These are phyloP conservation scores for Lasioglossum vierecki DNA, from an alignment of 2,888 invertebrate genomes.

Conservation along the genomic window DNA sequence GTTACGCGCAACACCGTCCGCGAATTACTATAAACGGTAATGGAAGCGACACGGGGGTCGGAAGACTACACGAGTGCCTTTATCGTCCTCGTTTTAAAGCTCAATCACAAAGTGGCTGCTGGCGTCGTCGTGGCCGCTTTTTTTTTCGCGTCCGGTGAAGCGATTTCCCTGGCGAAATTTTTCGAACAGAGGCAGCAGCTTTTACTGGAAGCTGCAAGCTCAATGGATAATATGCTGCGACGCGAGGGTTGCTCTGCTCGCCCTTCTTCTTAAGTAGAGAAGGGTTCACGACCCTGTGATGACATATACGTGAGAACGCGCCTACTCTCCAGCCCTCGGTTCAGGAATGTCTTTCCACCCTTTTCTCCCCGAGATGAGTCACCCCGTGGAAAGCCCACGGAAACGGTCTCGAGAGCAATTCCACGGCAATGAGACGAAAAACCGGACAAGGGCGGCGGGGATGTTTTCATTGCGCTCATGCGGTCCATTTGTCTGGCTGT, in stretches of 20 bases:
- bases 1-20: slow-evolving; percentile 11
- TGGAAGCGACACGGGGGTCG: not conserved
- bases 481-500: slow-evolving; percentile 34
- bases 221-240: slow-evolving; percentile 47
- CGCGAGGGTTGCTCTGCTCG: slow-evolving; percentile 21
- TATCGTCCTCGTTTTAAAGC: slow-evolving; percentile 50
- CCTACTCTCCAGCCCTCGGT: slow-evolving; percentile 1
- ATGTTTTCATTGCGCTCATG: slow-evolving; percentile 39
- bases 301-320: slow-evolving; percentile 46
- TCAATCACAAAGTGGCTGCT: slow-evolving; percentile 48
- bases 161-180: slow-evolving; percentile 59
- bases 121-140: slow-evolving; percentile 29
- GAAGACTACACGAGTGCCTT: slow-evolving; percentile 27
- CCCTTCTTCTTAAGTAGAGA: slow-evolving; percentile 56
- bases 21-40: not conserved
- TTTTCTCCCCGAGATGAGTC: slow-evolving; percentile 51
- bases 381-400: slow-evolving; percentile 53
- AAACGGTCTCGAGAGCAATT: slow-evolving; percentile 37
- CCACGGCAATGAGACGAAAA: slow-evolving; percentile 39
- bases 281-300: slow-evolving; percentile 54
- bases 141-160: slow-evolving; percentile 14
- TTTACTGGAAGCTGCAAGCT: slow-evolving; percentile 51
- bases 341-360: slow-evolving; percentile 41
- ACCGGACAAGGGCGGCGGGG: not conserved
- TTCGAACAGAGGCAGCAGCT: slow-evolving; percentile 58